Evolutionary conservation across 2,888 invertebrate genomes (phyloP).

Genomic region (Euplagia quadripunctaria): DNA sequence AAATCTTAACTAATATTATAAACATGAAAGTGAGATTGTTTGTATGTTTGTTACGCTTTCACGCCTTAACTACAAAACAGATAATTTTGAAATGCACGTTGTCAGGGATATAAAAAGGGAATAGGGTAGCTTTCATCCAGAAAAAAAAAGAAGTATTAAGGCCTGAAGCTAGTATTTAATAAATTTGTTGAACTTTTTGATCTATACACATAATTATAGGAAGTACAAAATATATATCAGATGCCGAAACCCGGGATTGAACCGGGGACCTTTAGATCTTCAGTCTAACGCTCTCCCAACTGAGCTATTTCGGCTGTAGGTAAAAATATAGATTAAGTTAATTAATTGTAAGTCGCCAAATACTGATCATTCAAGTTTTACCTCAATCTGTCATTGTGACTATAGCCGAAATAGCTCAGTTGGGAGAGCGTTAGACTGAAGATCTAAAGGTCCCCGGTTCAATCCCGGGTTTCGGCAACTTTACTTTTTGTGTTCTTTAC

Average conservation of each 20-base stretch:
- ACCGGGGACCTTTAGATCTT: constrained; percentile 22
- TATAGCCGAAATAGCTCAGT: constrained; percentile 5
- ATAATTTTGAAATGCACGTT: too few species aligned
- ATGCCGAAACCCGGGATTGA: constrained; percentile 21
- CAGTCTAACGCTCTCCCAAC: constrained; percentile 23
- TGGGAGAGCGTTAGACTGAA: constrained; percentile 8
- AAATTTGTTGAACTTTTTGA: too few species aligned
- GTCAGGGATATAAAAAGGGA: too few species aligned
- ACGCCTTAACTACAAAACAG: neutral
- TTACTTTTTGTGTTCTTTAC: neutral
- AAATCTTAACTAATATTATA: neutral
- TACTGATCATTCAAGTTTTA: neutral
- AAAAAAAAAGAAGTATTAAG: too few species aligned
- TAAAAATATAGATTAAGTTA: neutral
- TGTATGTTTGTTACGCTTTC: neutral
- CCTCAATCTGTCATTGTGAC: neutral
- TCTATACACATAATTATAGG: neutral
- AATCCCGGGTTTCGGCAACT: neutral
- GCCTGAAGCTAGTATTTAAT: too few species aligned
- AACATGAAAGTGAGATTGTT: neutral
- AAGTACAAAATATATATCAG: neutral
- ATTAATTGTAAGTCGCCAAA: neutral
- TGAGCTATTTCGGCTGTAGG: constrained; percentile 17
- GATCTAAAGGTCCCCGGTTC: constrained; percentile 6
- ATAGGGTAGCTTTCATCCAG: too few species aligned